A percentile compares a stretch with the other conserved stretches of the same genome.
Evolutionary conservation across 2,888 invertebrate genomes (phyloP).

Genomic region (Pyrgus malvae): DNA sequence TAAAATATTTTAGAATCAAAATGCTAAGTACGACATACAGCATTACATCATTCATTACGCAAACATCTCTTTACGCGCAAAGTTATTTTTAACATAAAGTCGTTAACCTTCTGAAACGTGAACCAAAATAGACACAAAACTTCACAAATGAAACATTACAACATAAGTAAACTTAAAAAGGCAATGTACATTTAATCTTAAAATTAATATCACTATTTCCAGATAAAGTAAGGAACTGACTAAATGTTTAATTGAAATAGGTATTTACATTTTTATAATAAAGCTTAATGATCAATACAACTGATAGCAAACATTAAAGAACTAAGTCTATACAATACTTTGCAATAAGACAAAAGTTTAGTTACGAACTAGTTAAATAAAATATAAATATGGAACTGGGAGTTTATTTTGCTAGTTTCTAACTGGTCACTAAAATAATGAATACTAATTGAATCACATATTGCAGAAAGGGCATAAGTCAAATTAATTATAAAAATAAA

Average conservation of each 20-base stretch:
- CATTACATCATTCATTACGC: neutral
- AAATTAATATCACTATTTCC: slow-evolving; percentile 74
- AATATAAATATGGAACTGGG: no score
- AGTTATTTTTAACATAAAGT: slow-evolving; percentile 4
- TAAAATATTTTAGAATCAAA: neutral
- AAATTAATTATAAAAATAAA: no score
- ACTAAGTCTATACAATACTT: neutral
- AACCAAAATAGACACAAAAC: neutral
- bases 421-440: no score
- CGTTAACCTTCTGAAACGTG: slow-evolving; percentile 18
- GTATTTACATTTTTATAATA: neutral
- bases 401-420: no score
- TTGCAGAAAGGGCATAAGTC: no score
- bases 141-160: neutral
- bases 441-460: no score
- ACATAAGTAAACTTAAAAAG: slow-evolving; percentile 31
- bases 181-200: slow-evolving; percentile 56
- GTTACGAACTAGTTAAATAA: no score
- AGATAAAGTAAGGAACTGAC: slow-evolving; percentile 70
- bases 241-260: slow-evolving; percentile 33
- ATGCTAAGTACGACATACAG: no score
- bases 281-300: neutral
- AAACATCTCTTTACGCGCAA: slow-evolving; percentile 2
- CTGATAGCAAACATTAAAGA: neutral
- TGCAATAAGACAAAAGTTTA: no score